Evolutionary conservation across 2,888 invertebrate genomes (phyloP), one percentile per base, ranked within the genome.

Genomic region (Empis stercorea): DNA sequence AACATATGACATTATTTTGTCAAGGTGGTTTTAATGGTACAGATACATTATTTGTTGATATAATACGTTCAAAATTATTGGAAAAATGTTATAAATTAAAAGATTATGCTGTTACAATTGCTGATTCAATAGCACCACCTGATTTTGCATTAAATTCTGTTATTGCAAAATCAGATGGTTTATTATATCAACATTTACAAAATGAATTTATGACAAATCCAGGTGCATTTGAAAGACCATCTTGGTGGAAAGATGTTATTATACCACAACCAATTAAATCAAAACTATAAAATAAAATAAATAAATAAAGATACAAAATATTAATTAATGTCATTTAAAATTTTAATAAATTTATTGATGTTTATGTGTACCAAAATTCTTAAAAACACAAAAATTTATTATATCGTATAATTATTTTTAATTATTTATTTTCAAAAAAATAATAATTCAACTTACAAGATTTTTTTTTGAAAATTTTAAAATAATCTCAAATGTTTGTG

Each of bases 111-210:
- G 79, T 93, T 1, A 71, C 80, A 2, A 75, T 93, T 3, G 86
- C 83, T 3, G 94, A 95, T 64, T 84, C 84, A 27, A 73, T 94
- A 23, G 86, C 93, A 4, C 91, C 91, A 1, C 85, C 93, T 0
- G 94, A 94, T 70, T 92, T 86, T 63, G 80, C 91, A 32, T 72
- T 94, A 13, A 86, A 91, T 68, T 93, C 93, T 23, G 82, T 86
- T 32, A 74, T 94, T 15, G 94, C 87, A 45, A 77, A 74, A 60
- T 81, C 89, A 27, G 87, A 93, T 72, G 94, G 94, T 52, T 51
- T 64, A 23, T 55, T 65, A 44, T 87, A 57, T 63, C 80, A 85
- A 64, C 80, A 84, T 61, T 72, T 87, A 14, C 81, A 85, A 63
- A 76, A 76, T 51, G 76, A 78, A 51, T 76, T 87, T 64, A 80